Conservation (phyloP, 2,888 invertebrate genomes). For the Pimpla rufipes region DNA sequence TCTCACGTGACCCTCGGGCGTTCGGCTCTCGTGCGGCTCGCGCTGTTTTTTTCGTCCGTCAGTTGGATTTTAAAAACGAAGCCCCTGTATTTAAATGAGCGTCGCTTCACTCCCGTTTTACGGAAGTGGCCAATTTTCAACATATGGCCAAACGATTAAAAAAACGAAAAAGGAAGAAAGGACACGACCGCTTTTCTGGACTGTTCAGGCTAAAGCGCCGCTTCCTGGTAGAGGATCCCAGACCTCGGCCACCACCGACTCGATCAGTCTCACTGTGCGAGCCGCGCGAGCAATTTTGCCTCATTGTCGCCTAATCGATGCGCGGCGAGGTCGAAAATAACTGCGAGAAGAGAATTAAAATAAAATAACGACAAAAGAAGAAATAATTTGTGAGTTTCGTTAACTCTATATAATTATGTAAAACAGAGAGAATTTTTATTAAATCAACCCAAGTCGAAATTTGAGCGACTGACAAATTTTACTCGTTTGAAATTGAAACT, state of each 20-base stretch:
- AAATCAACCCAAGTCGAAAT: not conserved
- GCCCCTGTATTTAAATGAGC: constrained; percentile 73
- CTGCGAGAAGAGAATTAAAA: not conserved
- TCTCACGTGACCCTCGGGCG: constrained; percentile 39
- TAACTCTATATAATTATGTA: not conserved
- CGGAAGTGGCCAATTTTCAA: constrained; percentile 78
- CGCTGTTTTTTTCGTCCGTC: constrained; percentile 42
- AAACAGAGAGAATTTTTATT: not conserved
- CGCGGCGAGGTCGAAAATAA: not conserved
- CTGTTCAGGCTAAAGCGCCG: not conserved
- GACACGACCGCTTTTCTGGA: constrained; percentile 22
- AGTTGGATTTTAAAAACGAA: constrained; percentile 55
- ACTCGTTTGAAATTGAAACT: not conserved
- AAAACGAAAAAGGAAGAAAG: constrained; percentile 62
- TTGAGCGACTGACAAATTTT: not conserved
- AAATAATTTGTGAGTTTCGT: not conserved
- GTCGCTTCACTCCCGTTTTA: constrained; percentile 71
- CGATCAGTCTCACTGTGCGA: constrained; percentile 18
- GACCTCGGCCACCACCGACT: constrained; percentile 63
- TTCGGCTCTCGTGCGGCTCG: constrained; percentile 42
- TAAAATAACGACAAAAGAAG: not conserved
- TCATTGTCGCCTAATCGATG: too few relatives aligned
- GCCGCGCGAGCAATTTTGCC: constrained; percentile 6
- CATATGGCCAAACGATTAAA: constrained; percentile 75
- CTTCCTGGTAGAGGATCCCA: constrained; percentile 72